Evolutionary conservation across 2,113 vertebrate genomes (phyloP).

Genomic region (Ophiodon elongatus): DNA sequence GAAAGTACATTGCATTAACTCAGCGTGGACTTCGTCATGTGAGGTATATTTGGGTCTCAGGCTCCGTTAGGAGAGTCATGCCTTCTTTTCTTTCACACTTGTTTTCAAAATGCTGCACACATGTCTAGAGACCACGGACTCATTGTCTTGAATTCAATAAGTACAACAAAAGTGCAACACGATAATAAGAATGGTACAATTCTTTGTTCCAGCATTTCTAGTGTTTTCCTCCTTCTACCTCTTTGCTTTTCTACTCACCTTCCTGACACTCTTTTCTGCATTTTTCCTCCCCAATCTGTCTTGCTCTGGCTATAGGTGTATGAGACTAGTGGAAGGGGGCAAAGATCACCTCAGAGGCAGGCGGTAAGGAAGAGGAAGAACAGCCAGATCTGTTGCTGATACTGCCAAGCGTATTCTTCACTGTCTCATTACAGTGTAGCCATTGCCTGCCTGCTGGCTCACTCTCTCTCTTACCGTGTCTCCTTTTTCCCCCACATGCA

Average conservation of each 20-base stretch:
- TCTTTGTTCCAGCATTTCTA: background rate
- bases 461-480: conserved; percentile 1
- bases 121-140: background rate
- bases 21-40: conserved; percentile 5
- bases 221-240: background rate
- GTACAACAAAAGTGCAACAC: background rate
- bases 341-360: conserved; percentile 51
- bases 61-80: background rate
- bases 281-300: background rate
- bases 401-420: conserved; percentile 65
- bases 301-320: conserved; percentile 26
- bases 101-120: background rate
- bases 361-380: conserved; percentile 42
- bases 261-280: background rate
- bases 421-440: conserved; percentile 60
- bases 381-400: conserved; percentile 61
- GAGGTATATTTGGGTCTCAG: background rate
- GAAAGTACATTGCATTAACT: background rate
- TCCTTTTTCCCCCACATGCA: background rate
- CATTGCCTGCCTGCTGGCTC: conserved; percentile 33
- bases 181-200: background rate
- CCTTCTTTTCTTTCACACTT: background rate
- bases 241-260: background rate
- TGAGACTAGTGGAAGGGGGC: conserved; percentile 31
- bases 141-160: too few relatives aligned